Percentiles rank a stretch among this genome's conserved stretches.
These are phyloP conservation scores for Cisticola juncidis DNA, from an alignment of 2,113 vertebrate species.

Conservation along the genomic window DNA sequence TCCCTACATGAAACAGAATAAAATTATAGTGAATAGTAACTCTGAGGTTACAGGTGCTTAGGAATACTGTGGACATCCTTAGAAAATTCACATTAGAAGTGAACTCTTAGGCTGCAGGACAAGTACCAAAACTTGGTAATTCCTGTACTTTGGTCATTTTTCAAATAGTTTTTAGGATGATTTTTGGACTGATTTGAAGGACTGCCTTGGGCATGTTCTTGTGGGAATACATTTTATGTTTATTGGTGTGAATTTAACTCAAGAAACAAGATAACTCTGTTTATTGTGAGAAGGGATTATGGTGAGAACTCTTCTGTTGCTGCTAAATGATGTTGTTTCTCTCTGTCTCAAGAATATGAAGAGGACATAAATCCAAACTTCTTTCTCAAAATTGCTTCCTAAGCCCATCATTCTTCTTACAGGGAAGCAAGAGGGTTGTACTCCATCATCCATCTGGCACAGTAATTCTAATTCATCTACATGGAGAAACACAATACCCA, in stretches of 20 bases:
- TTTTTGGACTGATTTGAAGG: background rate
- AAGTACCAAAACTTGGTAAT: background rate
- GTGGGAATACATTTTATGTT: constrained; percentile 6
- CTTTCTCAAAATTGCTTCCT: background rate
- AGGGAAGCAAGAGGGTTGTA: background rate
- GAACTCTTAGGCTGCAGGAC: background rate
- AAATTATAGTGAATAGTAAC: background rate
- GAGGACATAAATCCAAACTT: background rate
- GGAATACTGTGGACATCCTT: background rate
- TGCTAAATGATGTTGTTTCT: background rate
- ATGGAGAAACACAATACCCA: background rate
- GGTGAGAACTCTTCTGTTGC: background rate
- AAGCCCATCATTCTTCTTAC: background rate
- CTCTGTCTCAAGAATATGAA: background rate
- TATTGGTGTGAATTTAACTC: background rate
- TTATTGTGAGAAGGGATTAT: constrained; percentile 18
- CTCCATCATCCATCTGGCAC: background rate
- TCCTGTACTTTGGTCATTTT: background rate
- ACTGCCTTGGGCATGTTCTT: background rate
- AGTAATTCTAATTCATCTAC: background rate
- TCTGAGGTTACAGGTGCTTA: background rate
- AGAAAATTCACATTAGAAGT: background rate
- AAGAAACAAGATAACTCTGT: constrained; percentile 23
- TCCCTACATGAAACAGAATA: background rate
- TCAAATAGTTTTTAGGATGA: background rate